Base-by-base conservation (phyloP, 2,888 invertebrate species). In the Oscheius sp. region DNA sequence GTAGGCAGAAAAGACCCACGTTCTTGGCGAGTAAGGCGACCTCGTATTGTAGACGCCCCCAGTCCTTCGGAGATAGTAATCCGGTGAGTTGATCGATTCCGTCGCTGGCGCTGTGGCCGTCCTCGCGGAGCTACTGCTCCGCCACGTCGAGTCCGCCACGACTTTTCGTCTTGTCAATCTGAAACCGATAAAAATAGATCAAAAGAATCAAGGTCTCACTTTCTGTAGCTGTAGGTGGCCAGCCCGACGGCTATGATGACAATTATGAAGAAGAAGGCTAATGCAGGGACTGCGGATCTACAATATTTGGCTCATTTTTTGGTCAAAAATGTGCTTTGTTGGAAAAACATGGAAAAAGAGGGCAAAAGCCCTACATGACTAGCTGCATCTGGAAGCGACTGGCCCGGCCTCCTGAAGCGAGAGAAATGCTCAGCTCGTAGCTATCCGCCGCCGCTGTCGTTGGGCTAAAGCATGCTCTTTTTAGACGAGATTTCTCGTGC, bases 221-320 rank as follows among this genome's bases (percentile, higher is more conserved):
- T 70, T 70, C 59, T 70, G 35, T 70, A 70, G 59, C 70, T 70
- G 48, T 58, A 70, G 29, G 42, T 33, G 11, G 59, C 70, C 21
- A 70, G 21, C 57, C 70, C 70, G 33, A 70, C 48, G 58, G 70
- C 58, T 9, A 70, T 10, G 57, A 70, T 42, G 11, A 57, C 59
- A 35, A 70, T 59, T 37, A 70, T 70, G 11, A 70, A 58, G 58
- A 70, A 33, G 42, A 70, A 47, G 33, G 70, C 57, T 11, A 70
- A 47, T 5, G 47, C 58, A 3, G 70, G 70, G n/a, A 58, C 59
- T 29, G 59, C 42, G 3, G 70, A 70, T 42, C 70, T 70, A 32
- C 13, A 70, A 70, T 3, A 55, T 55, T 21, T 21, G 2, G 4
- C 9, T 21, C 9, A 9, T 21, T 9, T 21, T 55, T 55, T 21